Evolutionary conservation across 2,113 vertebrate species (phyloP).

Genomic region (Etia nguti): DNA sequence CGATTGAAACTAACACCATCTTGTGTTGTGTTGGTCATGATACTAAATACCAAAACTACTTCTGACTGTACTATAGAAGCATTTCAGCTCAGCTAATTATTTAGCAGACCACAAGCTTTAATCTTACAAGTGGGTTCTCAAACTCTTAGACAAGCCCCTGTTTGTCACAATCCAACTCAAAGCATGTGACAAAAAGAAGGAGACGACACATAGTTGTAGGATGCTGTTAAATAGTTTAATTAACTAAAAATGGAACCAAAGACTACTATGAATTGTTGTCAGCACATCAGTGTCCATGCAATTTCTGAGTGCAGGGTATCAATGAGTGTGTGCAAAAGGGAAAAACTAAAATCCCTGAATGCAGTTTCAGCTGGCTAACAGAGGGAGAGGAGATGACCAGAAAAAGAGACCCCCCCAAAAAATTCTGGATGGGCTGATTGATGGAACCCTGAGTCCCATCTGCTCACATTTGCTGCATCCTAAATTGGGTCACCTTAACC

Average conservation of each 20-base stretch:
- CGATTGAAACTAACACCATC: neutral
- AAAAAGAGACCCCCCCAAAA: neutral
- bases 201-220: neutral
- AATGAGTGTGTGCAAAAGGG: no score
- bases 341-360: no score
- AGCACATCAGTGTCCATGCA: neutral
- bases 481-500: neutral
- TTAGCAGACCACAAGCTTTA: neutral
- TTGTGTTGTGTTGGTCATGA: neutral
- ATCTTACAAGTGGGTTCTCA: neutral
- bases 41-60: neutral
- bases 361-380: neutral
- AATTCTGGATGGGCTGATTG: neutral
- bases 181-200: neutral
- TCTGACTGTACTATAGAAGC: neutral
- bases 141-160: neutral
- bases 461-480: neutral
- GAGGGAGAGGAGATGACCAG: neutral
- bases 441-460: neutral
- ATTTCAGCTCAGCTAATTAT: neutral
- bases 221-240: neutral
- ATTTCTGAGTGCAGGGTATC: neutral
- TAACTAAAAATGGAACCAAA: neutral
- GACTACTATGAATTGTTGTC: neutral
- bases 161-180: neutral